Base-by-base conservation (phyloP, 2,888 invertebrate genomes). In the Subacronicta megacephala region DNA sequence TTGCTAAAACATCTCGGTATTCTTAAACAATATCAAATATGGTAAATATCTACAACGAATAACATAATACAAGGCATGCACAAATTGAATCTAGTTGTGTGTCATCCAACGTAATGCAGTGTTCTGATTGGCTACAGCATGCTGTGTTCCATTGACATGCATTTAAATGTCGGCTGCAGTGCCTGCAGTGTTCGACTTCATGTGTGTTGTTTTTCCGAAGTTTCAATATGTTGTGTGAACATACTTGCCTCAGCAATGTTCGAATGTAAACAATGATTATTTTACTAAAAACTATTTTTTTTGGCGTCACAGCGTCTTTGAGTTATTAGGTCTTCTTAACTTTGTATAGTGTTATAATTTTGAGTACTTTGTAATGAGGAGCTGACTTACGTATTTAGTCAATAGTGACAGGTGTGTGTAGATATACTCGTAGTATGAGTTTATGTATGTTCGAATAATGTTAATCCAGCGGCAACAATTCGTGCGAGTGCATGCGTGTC, bases 71-170 rank as follows among this genome's bases (percentile, higher is more conserved):
- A 7, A 29, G 42, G 7, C 55, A 59, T 63, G 44, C 53, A 46
- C 1, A n/a, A 7, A 16, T n/a, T n/a, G 16, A 13, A 5, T 37
- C 7, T n/a, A 40, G n/a, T 13, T 35, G 23, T 46, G 49, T 45
- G 50, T 13, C 15, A 9, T 40, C 10, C 35, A 18, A 18, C 47
- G 20, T n/a, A 12, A 45, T 65, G 50, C 56, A 37, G 43, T 37
- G 44, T 23, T 61, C 47, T 43, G 50, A 50, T 41, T 51, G 47
- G 38, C 46, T 65, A 46, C 46, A 36, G 47, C 66, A 56, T 65
- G 66, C 62, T 23, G 31, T 44, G 49, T 20, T n/a, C n/a, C n/a
- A n/a, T n/a, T n/a, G n/a, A n/a, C 7, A 7, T 7, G 9, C 13
- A 18, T 18, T 2, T 4, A 18, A 3, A 4, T 2, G 4, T 3